Evolutionary conservation across 2,113 vertebrate genomes (phyloP), one percentile per base, ranked within the genome.

Genomic region (Pangasianodon hypophthalmus): DNA sequence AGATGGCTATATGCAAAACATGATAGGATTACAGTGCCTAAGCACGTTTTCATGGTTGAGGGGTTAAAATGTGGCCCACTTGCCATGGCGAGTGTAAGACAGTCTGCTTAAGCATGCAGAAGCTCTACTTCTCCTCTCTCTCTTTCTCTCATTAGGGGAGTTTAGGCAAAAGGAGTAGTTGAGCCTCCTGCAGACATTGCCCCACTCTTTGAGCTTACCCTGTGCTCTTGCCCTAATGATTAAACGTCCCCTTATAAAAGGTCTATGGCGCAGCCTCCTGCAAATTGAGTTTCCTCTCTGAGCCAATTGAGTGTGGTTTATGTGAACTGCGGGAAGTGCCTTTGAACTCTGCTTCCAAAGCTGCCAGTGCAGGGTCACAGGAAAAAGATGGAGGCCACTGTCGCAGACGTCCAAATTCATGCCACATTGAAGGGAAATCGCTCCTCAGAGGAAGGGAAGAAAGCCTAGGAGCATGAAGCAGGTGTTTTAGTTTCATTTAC

Each of bases 221-320:
- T 92, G 94, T 93, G 94, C 95, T 95, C 94, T 94, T 94, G 94
- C 94, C 90, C 95, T 96, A 96, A 97, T 97, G 96, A 96, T 95
- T 95, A 94, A 96, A 95, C 95, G 96, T 96, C 96, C 95, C 95
- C 95, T 96, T 95, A 96, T 97, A 96, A 97, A 96, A 96, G 94
- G 94, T 96, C 96, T 95, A 95, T 93, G 77, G 91, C 90, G 86
- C 90, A 95, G 91, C 92, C 95, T 95, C 92, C 95, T 95, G 96
- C 91, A 94, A 94, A 95, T 95, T 95, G 95, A 95, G 91, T 96
- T 96, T 95, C 95, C 96, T 97, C 95, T 96, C 95, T 96, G 95
- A 94, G 93, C 92, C 95, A 96, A 93, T 96, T 96, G 95, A 96
- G 94, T 94, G 96, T 95, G 95, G 95, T 97, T 95, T 96, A 96